Evolutionary conservation across 2,113 vertebrate species (phyloP).

Genomic region (Raphicerus campestris): DNA sequence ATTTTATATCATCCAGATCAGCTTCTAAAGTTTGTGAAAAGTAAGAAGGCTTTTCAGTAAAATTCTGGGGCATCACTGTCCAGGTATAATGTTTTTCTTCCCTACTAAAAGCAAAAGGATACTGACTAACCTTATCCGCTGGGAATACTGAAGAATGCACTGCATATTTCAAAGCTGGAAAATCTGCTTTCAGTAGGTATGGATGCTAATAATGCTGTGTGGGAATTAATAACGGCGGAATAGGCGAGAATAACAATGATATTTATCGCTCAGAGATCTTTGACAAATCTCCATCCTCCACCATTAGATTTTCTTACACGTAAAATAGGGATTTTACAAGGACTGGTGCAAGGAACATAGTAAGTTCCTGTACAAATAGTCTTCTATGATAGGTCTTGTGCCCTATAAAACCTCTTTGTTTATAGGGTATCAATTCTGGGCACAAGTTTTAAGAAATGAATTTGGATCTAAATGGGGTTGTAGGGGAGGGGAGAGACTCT

Average conservation of each 20-base stretch:
- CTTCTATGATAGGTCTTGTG: neutral
- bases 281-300: neutral
- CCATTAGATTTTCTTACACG: neutral
- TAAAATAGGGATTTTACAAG: neutral
- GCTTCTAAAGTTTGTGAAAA: neutral
- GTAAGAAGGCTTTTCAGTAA: neutral
- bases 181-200: neutral
- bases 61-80: neutral
- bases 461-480: neutral
- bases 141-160: neutral
- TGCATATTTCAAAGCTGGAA: no score
- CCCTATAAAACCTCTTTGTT: neutral
- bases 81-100: neutral
- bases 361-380: neutral
- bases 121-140: neutral
- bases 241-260: neutral
- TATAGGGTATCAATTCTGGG: neutral
- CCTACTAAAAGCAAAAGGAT: neutral
- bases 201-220: accelerated
- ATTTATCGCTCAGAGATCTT: neutral
- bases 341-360: neutral
- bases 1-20: neutral
- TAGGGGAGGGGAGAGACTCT: no score
- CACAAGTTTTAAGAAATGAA: neutral
- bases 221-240: neutral